Base-by-base conservation (phyloP, 2,797 vertebrate genomes). In the Crenuchus spilurus region DNA sequence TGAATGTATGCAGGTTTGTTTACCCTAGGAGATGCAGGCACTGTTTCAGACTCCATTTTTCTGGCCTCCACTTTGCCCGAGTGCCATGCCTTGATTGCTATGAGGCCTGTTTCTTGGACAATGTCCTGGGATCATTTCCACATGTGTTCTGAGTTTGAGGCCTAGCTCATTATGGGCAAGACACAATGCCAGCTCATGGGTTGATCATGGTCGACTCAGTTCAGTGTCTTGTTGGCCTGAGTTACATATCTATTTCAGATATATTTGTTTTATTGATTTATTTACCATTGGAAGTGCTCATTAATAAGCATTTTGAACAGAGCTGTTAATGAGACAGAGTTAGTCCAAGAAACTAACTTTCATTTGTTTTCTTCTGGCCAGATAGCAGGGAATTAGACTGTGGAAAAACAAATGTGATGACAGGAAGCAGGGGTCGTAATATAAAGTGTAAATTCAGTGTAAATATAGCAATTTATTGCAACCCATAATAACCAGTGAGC, bases 1-100 rank as follows among this genome's bases (percentile, higher is more conserved):
- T 90, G 84, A 89, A 86, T 87, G 86, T 84, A 83, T 80, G 80
- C 75, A 81, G 83, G 83, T 85, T 87, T 90, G 86, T 90, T 91
- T 92, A 89, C 82, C 84, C 83, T 60, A 64, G 60, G 74, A 90
- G 83, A 87, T 81, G 72, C 66, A 84, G 81, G 85, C 83, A 82
- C 85, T 41, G 86, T 88, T 89, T 86, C 80, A 79, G 72, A 80
- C 84, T 76, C 72, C 71, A 63, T 78, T 71, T 82, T 79, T 82
- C 72, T 84, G 79, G 83, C 52, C 70, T 77, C 52, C 74, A 79
- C 82, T 86, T 84, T 30, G 65, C 77, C 35, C 26, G 70, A 65
- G 80, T 77, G 58, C 77, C 82, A 76, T 80, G 84, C 79, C 70
- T 79, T 67, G 77, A 82, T 82, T 75, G 79, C 87, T 63, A 72